Percentiles rank a stretch among this genome's conserved stretches.
Evolutionary conservation across 2,888 invertebrate genomes (phyloP).

Genomic region (Eledone cirrhosa): DNA sequence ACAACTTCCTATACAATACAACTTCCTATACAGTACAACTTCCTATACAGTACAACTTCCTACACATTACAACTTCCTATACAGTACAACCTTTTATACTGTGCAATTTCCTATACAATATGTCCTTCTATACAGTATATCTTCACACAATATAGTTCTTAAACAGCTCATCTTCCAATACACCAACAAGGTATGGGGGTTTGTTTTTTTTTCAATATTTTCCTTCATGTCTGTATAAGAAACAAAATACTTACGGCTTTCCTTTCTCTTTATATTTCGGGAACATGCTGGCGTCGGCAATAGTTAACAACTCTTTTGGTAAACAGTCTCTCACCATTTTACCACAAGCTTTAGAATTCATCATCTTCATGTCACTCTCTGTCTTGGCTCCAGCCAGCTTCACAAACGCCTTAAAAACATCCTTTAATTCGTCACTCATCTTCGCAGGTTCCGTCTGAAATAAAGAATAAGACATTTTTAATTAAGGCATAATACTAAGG

Average conservation of each 20-base stretch:
- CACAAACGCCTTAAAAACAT: slow-evolving; percentile 15
- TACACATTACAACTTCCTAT: too few relatives aligned
- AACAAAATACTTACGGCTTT: slow-evolving; percentile 7
- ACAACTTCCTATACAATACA: too few relatives aligned
- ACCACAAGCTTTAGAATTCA: slow-evolving; percentile 38
- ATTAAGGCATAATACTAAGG: background rate
- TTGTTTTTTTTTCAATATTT: too few relatives aligned
- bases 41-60: too few relatives aligned
- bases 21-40: too few relatives aligned
- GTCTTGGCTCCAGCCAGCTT: slow-evolving; percentile 25
- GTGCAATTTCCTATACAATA: too few relatives aligned
- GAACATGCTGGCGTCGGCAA: slow-evolving; percentile 44
- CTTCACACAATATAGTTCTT: too few relatives aligned
- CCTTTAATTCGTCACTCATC: background rate
- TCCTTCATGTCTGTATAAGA: too few relatives aligned
- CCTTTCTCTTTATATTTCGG: slow-evolving; percentile 34
- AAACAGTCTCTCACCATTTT: slow-evolving; percentile 39
- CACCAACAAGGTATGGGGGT: too few relatives aligned
- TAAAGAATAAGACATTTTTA: background rate
- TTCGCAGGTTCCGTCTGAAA: background rate
- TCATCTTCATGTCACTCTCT: slow-evolving; percentile 32
- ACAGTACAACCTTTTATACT: too few relatives aligned
- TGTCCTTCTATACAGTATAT: too few relatives aligned
- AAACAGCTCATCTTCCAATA: too few relatives aligned
- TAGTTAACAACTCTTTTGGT: slow-evolving; percentile 32